Percentiles rank a stretch among this genome's conserved stretches.
Conservation (phyloP, 2,113 vertebrate genomes). For the Pleuronectes platessa region DNA sequence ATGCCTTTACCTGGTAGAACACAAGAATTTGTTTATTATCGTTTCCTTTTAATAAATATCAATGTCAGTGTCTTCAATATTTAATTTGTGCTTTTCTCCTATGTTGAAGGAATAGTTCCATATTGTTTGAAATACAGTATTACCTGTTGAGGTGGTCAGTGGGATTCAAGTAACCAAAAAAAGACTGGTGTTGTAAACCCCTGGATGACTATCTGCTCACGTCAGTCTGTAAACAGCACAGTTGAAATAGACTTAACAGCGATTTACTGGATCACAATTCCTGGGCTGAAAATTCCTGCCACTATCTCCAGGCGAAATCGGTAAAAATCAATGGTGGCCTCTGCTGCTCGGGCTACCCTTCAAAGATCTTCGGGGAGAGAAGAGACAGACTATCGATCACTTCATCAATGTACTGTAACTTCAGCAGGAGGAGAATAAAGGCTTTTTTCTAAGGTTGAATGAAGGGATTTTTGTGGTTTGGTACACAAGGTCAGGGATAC, state of each 20-base stretch:
- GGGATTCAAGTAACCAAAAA: neutral
- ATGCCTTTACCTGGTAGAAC: constrained; percentile 20
- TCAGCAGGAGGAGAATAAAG: constrained; percentile 70
- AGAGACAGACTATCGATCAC: constrained; percentile 72
- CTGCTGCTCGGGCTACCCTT: constrained; percentile 65
- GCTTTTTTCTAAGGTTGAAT: constrained; percentile 56
- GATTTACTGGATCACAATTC: constrained; percentile 59
- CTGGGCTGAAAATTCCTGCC: constrained; percentile 43
- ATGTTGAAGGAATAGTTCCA: neutral
- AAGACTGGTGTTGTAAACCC: constrained; percentile 7
- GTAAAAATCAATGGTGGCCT: constrained; percentile 69
- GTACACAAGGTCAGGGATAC: constrained; percentile 71
- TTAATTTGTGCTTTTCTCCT: neutral
- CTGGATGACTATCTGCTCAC: constrained; percentile 9
- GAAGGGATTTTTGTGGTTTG: constrained; percentile 54
- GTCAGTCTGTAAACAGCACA: constrained; percentile 22
- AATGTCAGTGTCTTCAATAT: neutral
- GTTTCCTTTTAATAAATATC: neutral
- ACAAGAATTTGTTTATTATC: constrained; percentile 1
- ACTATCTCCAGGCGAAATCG: constrained; percentile 63
- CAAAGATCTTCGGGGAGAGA: constrained; percentile 69
- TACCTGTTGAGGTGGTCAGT: constrained; percentile 2
- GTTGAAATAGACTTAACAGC: constrained; percentile 46
- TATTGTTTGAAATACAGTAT: neutral
- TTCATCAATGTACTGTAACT: constrained; percentile 75